phyloP scores from a whole-genome alignment of 2,113 vertebrate species.

The Bos javanicus region DNA sequence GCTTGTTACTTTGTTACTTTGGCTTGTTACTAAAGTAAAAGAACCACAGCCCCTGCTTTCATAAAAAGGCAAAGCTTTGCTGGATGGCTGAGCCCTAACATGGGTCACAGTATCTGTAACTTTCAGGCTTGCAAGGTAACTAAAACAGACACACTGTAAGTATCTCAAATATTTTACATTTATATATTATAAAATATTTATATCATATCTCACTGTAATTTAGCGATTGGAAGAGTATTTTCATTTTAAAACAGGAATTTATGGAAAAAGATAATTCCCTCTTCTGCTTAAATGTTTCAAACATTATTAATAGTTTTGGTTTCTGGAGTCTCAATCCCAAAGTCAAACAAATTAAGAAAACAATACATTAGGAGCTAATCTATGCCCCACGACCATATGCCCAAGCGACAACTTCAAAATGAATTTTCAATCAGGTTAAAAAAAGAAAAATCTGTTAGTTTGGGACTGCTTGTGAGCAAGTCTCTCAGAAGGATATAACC shows the following conservation, averaged over 20 bases:
- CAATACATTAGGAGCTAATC: slow-evolving; percentile 32
- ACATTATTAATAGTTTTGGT: not conserved
- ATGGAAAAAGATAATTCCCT: not conserved
- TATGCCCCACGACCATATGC: slow-evolving; percentile 1
- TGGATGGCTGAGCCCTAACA: not conserved
- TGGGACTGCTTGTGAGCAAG: not conserved
- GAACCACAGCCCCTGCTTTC: not conserved
- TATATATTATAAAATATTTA: not conserved
- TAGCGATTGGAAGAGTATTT: not conserved
- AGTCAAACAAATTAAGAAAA: slow-evolving; percentile 43
- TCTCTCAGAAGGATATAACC: not conserved
- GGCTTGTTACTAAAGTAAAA: not conserved
- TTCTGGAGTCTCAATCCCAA: slow-evolving; percentile 34
- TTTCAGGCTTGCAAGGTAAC: not conserved
- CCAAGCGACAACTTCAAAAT: slow-evolving; percentile 49
- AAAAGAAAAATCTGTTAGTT: slow-evolving; percentile 48
- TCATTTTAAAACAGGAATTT: slow-evolving; percentile 23
- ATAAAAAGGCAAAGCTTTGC: not conserved
- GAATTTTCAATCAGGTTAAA: slow-evolving; percentile 30
- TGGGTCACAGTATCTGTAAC: not conserved
- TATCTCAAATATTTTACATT: not conserved
- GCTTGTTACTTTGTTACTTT: not conserved
- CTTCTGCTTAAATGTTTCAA: not conserved
- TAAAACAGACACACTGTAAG: not conserved
- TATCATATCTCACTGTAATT: not conserved